Evolutionary conservation across 2,113 vertebrate genomes (phyloP).

Genomic region (Brienomyrus longianalis): DNA sequence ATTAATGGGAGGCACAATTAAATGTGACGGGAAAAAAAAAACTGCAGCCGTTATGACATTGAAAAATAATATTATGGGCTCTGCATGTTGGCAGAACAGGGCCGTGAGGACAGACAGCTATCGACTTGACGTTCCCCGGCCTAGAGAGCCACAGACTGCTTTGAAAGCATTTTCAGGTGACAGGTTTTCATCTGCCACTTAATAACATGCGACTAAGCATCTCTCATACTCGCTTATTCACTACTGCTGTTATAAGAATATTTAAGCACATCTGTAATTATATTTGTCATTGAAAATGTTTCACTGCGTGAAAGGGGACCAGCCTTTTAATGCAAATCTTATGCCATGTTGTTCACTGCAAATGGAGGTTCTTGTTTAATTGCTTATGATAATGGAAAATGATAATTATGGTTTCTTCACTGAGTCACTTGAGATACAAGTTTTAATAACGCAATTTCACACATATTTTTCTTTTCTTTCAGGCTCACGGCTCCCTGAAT

Average conservation of each 20-base stretch:
- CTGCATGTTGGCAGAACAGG: not conserved
- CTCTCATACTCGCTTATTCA: not conserved
- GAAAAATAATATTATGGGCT: not conserved
- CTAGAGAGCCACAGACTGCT: not conserved
- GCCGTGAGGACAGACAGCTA: not conserved
- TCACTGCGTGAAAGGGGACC: not conserved
- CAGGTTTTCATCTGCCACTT: not conserved
- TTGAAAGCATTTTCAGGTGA: not conserved
- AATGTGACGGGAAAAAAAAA: not conserved
- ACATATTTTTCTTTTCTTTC: not conserved
- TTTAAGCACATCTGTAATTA: constrained; percentile 11
- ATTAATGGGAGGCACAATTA: not conserved
- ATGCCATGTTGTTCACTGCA: not conserved
- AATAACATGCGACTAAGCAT: not conserved
- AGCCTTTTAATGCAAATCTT: not conserved
- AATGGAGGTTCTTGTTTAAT: constrained; percentile 1
- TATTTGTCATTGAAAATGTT: constrained; percentile 5
- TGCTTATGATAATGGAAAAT: constrained; percentile 5
- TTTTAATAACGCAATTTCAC: not conserved
- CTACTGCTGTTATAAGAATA: constrained; percentile 8
- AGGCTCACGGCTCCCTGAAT: not conserved
- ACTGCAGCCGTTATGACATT: not conserved
- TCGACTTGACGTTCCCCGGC: not conserved
- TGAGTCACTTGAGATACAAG: constrained; percentile 6
- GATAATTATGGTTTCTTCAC: not conserved